phyloP scores from a whole-genome alignment of 2,113 vertebrate genomes.

The Etheostoma cragini region DNA sequence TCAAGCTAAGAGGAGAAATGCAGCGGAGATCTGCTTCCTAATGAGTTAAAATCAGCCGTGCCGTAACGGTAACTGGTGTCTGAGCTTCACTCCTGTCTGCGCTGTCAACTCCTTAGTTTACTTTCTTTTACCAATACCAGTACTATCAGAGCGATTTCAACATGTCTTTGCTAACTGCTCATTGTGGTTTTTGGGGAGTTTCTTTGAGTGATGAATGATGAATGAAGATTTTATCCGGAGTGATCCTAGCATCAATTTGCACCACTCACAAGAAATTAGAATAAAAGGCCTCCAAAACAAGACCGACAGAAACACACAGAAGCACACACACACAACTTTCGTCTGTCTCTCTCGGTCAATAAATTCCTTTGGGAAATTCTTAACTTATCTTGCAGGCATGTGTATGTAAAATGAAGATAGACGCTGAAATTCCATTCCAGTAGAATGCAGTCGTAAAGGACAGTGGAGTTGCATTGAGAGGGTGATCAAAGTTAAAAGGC shows the following conservation, averaged over 20 bases:
- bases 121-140: neutral
- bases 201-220: conserved; percentile 46
- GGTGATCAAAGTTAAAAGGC: conserved; percentile 63
- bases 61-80: conserved; percentile 22
- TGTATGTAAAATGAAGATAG: conserved; percentile 66
- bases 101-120: conserved; percentile 6
- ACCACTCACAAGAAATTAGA: conserved; percentile 60
- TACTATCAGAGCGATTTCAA: conserved; percentile 5
- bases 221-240: conserved; percentile 63
- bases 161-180: conserved; percentile 41
- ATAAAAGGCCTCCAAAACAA: conserved; percentile 43
- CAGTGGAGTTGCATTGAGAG: conserved; percentile 37
- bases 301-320: conserved; percentile 15
- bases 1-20: conserved; percentile 15
- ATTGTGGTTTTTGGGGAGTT: conserved; percentile 8
- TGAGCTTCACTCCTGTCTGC: conserved; percentile 16
- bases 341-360: conserved; percentile 50
- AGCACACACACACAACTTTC: conserved; percentile 13
- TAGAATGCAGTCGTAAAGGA: conserved; percentile 62
- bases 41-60: conserved; percentile 20
- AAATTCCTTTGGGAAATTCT: conserved; percentile 73
- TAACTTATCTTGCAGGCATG: conserved; percentile 71
- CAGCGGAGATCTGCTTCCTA: conserved; percentile 3
- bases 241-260: conserved; percentile 65
- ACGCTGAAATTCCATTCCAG: conserved; percentile 58